Conservation (phyloP, 1,140 invertebrate species). For the Hypsibius dujardini region DNA sequence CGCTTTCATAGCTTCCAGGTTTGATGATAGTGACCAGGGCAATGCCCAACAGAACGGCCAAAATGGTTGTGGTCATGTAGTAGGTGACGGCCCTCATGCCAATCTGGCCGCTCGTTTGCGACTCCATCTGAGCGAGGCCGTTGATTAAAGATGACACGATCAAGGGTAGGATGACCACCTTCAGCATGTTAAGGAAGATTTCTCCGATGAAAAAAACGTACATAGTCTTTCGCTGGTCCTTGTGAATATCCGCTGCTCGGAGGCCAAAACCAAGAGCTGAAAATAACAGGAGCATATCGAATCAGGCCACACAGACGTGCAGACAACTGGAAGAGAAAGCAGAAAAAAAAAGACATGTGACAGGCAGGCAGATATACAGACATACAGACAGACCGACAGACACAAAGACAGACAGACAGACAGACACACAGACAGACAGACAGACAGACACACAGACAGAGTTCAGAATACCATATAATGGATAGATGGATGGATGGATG, state of each 20-base stretch:
- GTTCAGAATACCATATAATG: no score
- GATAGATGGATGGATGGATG: no score
- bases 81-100: constrained; percentile 9
- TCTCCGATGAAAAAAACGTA: constrained; percentile 9
- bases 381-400: no score
- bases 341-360: no score
- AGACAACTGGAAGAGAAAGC: no score
- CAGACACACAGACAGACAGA: no score
- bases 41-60: not conserved
- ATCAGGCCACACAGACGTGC: no score
- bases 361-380: no score
- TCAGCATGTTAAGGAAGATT: constrained; percentile 15
- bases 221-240: constrained; percentile 1
- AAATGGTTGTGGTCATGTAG: constrained; percentile 7
- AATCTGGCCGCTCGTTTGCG: not conserved
- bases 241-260: not conserved
- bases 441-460: no score
- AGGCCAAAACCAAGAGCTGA: not conserved
- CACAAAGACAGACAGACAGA: no score
- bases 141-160: constrained; percentile 10
- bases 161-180: constrained; percentile 9
- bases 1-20: not conserved
- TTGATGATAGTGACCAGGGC: not conserved
- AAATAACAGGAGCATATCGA: not conserved
- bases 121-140: constrained; percentile 12